These are phyloP conservation scores for Clepsis dumicolana DNA, from an alignment of 2,888 invertebrate species.

Conservation along the genomic window DNA sequence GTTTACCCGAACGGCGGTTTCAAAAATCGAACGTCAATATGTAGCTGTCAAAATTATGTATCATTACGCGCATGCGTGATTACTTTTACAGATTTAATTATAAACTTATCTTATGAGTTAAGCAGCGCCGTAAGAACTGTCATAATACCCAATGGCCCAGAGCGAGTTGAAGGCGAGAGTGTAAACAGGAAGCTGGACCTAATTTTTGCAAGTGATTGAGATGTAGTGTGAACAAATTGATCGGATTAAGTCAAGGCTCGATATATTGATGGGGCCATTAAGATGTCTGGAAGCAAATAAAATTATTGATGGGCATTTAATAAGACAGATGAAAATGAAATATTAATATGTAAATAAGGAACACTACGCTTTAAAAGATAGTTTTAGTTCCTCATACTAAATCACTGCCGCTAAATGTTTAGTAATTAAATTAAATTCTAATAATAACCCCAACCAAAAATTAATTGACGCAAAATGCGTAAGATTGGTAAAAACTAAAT, in stretches of 20 bases:
- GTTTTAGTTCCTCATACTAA: not conserved
- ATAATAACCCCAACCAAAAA: not conserved
- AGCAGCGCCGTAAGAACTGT: slow-evolving; percentile 51
- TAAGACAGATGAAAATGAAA: not conserved
- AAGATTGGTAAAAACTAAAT: not conserved
- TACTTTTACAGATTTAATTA: slow-evolving; percentile 60
- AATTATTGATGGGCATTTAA: slow-evolving; percentile 2
- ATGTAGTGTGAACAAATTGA: slow-evolving; percentile 18
- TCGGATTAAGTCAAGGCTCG: not conserved
- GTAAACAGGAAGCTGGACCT: slow-evolving; percentile 32
- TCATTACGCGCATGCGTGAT: slow-evolving; percentile 50
- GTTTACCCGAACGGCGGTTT: slow-evolving; percentile 41
- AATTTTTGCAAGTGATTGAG: slow-evolving; percentile 12
- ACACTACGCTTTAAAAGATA: too few relatives aligned
- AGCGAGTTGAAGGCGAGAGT: slow-evolving; percentile 29
- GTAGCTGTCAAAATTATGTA: slow-evolving; percentile 47
- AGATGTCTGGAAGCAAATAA: not conserved
- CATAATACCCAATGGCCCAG: slow-evolving; percentile 1
- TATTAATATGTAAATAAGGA: not conserved
- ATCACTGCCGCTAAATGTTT: too few relatives aligned
- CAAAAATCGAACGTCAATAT: slow-evolving; percentile 57
- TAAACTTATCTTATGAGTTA: slow-evolving; percentile 51
- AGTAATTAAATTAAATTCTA: not conserved
- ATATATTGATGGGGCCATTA: slow-evolving; percentile 19
- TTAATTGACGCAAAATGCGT: not conserved